Base-by-base conservation (phyloP, 2,888 invertebrate genomes). In the Sphaeridia pumilis region DNA sequence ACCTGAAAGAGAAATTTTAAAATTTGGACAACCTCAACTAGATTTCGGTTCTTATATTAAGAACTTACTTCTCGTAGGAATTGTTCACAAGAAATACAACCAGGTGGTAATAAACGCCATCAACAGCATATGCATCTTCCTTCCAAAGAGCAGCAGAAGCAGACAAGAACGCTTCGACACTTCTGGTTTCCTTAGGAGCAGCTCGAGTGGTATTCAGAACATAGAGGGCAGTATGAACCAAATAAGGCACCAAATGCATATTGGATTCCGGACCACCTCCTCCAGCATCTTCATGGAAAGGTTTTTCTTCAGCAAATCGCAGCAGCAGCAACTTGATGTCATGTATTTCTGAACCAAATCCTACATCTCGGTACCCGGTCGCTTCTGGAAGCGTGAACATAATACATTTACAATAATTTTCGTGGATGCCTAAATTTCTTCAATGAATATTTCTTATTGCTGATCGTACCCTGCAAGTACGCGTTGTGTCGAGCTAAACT, bases 261-360 rank as follows among this genome's bases (percentile, higher is more conserved):
- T 95, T 95, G 60, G 93, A 93, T 68, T 94, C 90, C 14, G 93
- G 88, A 1, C 94, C 95, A 66, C 92, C 92, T 61, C 92, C 98
- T 20, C 95, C 94, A 2, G 93, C 90, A 73, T 97, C 95, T 70
- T 93, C 93, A 70, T 94, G 93, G 77, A 97, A 97, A 57, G 89
- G 87, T 69, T 87, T 87, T 66, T 92, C 94, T 71, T 87, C 84
- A 0, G 94, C 87, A 74, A 95, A 94, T 53, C 92, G 78, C 66
- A 86, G 70, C 56, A 97, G 72, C 52, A 95, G 73, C 64, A 94
- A 74, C 74, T 97, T 95, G 64, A 95, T 74, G 72, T 95, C 95
- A 72, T 94, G 94, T 56, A 93, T 78, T 2, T 90, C 88, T 65
- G 84, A 83, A 35, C 78, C 76, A 70, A 85, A 83, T 0, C 82